Percentiles rank a stretch among this genome's conserved stretches.
phyloP scores from a whole-genome alignment of 2,797 vertebrate species.

The Anguilla anguilla region DNA sequence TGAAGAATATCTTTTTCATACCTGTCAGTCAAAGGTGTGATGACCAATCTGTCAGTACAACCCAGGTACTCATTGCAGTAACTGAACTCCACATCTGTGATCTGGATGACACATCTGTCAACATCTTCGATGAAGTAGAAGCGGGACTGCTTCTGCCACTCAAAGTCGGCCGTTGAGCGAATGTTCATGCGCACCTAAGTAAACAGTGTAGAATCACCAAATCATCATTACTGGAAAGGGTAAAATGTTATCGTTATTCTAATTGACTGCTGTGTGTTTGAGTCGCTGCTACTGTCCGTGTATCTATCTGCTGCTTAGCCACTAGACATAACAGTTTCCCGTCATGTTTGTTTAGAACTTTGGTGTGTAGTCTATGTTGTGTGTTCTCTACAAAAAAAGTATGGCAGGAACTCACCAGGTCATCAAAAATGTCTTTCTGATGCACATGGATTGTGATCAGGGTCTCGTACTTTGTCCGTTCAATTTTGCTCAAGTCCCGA shows the following conservation, averaged over 20 bases:
- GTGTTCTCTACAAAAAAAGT: neutral
- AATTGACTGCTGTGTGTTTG: too few relatives aligned
- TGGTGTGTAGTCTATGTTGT: neutral
- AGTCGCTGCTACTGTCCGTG: too few relatives aligned
- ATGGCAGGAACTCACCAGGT: constrained; percentile 71
- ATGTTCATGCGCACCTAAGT: constrained; percentile 77
- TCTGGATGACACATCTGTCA: constrained; percentile 78
- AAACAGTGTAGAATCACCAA: neutral
- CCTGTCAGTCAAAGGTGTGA: constrained; percentile 85
- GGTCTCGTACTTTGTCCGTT: constrained; percentile 84
- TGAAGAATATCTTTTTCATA: constrained; percentile 43
- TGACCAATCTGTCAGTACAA: constrained; percentile 84
- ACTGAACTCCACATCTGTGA: constrained; percentile 83
- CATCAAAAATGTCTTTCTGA: constrained; percentile 86
- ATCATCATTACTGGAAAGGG: neutral
- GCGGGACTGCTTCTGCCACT: constrained; percentile 84
- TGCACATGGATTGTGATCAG: constrained; percentile 88
- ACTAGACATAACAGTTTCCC: too few relatives aligned
- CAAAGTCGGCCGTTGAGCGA: constrained; percentile 76
- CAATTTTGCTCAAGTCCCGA: constrained; percentile 76
- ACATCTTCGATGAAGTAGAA: constrained; percentile 83
- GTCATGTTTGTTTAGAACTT: too few relatives aligned
- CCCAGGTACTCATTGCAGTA: constrained; percentile 87
- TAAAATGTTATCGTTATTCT: too few relatives aligned
- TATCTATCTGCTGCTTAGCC: too few relatives aligned